Percentiles rank a stretch among this genome's conserved stretches.
Evolutionary conservation across 37 sponge, comb jelly and placozoan species (phyloP).

Genomic region (Agelas oroides): DNA sequence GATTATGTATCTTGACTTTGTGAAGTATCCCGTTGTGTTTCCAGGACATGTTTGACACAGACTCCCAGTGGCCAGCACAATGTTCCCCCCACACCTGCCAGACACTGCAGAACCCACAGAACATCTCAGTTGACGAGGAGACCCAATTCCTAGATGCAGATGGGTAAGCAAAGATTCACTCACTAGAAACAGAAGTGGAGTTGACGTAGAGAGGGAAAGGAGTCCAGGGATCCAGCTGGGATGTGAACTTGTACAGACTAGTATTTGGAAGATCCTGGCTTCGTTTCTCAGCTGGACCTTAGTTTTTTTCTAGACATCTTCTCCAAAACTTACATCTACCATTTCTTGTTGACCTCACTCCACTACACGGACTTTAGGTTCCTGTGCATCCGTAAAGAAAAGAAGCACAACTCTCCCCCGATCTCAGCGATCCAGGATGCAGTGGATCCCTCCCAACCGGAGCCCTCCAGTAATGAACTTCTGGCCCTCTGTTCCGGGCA

Average conservation of each 20-base stretch:
- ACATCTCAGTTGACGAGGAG: constrained; percentile 45
- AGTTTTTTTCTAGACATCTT: neutral
- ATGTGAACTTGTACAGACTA: no score
- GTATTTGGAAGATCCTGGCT: neutral
- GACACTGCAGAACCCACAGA: neutral
- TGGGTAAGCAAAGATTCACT: constrained; percentile 45
- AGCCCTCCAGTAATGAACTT: constrained; percentile 17
- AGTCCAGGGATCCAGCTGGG: no score
- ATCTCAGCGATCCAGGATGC: neutral
- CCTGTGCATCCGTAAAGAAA: constrained; percentile 55
- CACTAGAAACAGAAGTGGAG: no score
- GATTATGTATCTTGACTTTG: no score
- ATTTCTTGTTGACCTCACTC: no score
- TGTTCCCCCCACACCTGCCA: neutral
- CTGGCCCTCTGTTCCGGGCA: constrained; percentile 64
- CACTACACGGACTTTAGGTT: constrained; percentile 55
- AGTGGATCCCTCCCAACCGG: neutral
- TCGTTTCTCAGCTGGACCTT: neutral
- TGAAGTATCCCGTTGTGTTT: no score
- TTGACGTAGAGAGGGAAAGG: no score
- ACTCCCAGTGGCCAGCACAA: constrained; percentile 37
- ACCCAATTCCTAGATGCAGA: constrained; percentile 81
- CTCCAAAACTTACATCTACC: no score
- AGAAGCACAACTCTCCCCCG: neutral
- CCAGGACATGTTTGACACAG: neutral